Evolutionary conservation across 2,888 invertebrate genomes (phyloP), one percentile per base, ranked within the genome.

Genomic region (Leucophora obtusa): DNA sequence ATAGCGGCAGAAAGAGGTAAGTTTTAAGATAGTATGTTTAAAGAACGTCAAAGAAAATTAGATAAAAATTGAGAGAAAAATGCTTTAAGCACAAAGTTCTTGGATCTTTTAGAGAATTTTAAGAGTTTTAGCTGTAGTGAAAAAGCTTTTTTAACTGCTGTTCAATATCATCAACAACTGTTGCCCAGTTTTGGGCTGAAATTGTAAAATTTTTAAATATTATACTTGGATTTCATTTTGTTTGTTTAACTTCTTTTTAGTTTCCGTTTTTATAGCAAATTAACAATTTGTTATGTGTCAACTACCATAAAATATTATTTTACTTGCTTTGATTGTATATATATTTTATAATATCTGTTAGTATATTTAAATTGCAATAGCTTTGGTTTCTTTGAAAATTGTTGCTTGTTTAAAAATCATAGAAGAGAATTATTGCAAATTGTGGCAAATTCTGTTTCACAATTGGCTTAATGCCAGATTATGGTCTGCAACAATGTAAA

Each of bases 1-100:
- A 38, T 77, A 47, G 65, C 73, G 11, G 43, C 38, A 8, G 60
- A 62, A 47, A 56, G 73, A 15, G 81, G 81, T 77, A 77, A 81
- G 81, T 68, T 38, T 10, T 33, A n/a, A 14, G 4, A 24, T 4
- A 33, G 5, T 58, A 15, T 28, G 1, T 5, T 33, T 17, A 60
- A 28, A 35, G 18, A 60, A 21, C 1, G 38, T 1, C 14, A 38
- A 38, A 3, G 28, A 21, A 28, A 33, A 56, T n/a, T 15, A 1
- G n/a, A 28, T 24, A n/a, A 24, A 3, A 54, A 11, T 15, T 2
- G 24, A 43, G 43, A 54, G 54, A 24, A 54, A 54, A 10, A 11
- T 9, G 54, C 10, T 7, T 18, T 56, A 21, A 54, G 28, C 4
- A 24, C 28, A 58, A 58, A 58, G 35, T 15, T 28, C 1, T 58